Evolutionary conservation across 1,140 invertebrate genomes (phyloP).

Genomic region (Lordiphosa stackelbergi): DNA sequence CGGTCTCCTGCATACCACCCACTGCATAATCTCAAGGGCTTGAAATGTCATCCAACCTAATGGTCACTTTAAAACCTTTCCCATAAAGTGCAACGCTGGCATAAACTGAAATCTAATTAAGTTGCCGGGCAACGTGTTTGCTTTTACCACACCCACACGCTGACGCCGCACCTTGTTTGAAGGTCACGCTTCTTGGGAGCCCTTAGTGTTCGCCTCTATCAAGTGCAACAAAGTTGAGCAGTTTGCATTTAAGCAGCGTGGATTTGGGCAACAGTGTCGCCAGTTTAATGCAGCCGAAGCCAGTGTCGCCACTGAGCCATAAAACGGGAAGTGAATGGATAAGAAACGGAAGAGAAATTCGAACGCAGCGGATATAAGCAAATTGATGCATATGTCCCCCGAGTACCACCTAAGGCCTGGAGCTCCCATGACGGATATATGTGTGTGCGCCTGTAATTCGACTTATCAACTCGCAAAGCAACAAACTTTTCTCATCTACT

Average conservation of each 20-base stretch:
- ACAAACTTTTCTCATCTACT: slow-evolving; percentile 75
- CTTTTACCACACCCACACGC: slow-evolving; percentile 1
- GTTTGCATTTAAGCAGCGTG: slow-evolving; percentile 63
- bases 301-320: slow-evolving; percentile 30
- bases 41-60: slow-evolving; percentile 26
- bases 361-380: slow-evolving; percentile 35
- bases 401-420: slow-evolving; percentile 10
- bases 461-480: slow-evolving; percentile 66
- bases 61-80: slow-evolving; percentile 36
- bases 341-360: slow-evolving; percentile 3
- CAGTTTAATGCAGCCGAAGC: slow-evolving; percentile 46
- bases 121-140: slow-evolving; percentile 31
- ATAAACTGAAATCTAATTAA: slow-evolving; percentile 60
- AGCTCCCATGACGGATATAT: slow-evolving; percentile 44
- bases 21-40: slow-evolving; percentile 31
- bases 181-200: slow-evolving; percentile 40
- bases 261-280: slow-evolving; percentile 69
- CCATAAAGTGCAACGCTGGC: slow-evolving; percentile 42
- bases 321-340: slow-evolving; percentile 24
- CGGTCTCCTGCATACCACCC: not conserved
- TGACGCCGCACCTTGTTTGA: slow-evolving; percentile 35
- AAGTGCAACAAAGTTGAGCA: slow-evolving; percentile 60
- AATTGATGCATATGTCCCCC: slow-evolving; percentile 50
- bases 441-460: slow-evolving; percentile 60
- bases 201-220: slow-evolving; percentile 15